Conservation (phyloP, 2,797 vertebrate genomes). For the Hyperoplus lanceolatus region DNA sequence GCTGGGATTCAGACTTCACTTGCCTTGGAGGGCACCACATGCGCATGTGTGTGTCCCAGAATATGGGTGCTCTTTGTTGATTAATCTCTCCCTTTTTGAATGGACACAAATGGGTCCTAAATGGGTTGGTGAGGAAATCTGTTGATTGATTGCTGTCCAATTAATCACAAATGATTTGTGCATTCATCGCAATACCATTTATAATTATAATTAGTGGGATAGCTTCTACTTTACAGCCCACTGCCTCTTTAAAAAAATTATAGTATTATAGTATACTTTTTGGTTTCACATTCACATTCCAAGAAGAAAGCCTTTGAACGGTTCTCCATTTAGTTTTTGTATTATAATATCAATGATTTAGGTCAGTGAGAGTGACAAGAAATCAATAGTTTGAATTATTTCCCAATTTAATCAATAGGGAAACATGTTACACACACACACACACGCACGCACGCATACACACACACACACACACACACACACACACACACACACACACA, state of each 20-base stretch:
- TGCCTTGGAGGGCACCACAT: not conserved
- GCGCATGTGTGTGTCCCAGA: conserved; percentile 6
- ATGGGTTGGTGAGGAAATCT: conserved; percentile 26
- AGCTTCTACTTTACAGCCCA: not conserved
- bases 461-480: no score
- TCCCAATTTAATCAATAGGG: not conserved
- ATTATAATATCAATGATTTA: not conserved
- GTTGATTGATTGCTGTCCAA: conserved; percentile 35
- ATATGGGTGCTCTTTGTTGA: conserved; percentile 53
- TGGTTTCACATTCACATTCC: not conserved
- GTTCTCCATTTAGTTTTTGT: not conserved
- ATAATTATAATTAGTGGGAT: not conserved
- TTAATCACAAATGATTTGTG: conserved; percentile 29
- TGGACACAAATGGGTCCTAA: not conserved
- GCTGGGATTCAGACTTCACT: conserved; percentile 6
- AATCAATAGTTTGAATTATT: not conserved
- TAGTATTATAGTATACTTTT: no score
- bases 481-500: no score
- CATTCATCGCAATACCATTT: not conserved
- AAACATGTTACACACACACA: no score
- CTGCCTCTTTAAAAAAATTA: not conserved
- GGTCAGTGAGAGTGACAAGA: not conserved
- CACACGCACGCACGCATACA: no score
- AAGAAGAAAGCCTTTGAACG: not conserved
- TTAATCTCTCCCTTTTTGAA: conserved; percentile 50